Conservation (phyloP, 1,140 invertebrate species). For the Cylas formicarius region DNA sequence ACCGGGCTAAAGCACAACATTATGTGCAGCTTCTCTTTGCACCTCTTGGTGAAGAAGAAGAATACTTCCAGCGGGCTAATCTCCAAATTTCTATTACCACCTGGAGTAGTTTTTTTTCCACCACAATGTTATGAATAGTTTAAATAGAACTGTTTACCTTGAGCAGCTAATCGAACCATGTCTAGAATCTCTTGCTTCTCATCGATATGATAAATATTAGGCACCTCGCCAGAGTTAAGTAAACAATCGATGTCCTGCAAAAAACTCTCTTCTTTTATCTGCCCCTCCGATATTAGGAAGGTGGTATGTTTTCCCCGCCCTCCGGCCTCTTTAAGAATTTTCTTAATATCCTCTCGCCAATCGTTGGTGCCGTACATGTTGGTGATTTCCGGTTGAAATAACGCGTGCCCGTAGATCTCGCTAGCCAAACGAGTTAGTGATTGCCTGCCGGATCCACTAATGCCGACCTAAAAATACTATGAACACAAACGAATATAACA, state of each 20-base stretch:
- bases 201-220: constrained; percentile 80
- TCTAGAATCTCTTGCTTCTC: constrained; percentile 86
- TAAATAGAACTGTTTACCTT: constrained; percentile 41
- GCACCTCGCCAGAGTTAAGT: constrained; percentile 78
- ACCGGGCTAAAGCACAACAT: constrained; percentile 89
- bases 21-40: constrained; percentile 80
- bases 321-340: constrained; percentile 71
- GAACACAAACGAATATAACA: background rate
- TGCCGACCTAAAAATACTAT: constrained; percentile 51
- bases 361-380: constrained; percentile 75
- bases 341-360: constrained; percentile 85
- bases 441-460: constrained; percentile 84
- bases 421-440: constrained; percentile 73
- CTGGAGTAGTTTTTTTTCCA: no score
- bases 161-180: constrained; percentile 63
- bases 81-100: constrained; percentile 71
- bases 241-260: constrained; percentile 83
- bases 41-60: constrained; percentile 76
- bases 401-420: constrained; percentile 61
- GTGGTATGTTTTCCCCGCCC: constrained; percentile 62
- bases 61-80: constrained; percentile 72
- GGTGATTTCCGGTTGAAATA: constrained; percentile 85
- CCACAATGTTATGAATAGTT: no score
- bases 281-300: constrained; percentile 79
- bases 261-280: constrained; percentile 83